These are phyloP conservation scores for Neocrepidodera transversa DNA, from an alignment of 2,888 invertebrate species.

Conservation along the genomic window DNA sequence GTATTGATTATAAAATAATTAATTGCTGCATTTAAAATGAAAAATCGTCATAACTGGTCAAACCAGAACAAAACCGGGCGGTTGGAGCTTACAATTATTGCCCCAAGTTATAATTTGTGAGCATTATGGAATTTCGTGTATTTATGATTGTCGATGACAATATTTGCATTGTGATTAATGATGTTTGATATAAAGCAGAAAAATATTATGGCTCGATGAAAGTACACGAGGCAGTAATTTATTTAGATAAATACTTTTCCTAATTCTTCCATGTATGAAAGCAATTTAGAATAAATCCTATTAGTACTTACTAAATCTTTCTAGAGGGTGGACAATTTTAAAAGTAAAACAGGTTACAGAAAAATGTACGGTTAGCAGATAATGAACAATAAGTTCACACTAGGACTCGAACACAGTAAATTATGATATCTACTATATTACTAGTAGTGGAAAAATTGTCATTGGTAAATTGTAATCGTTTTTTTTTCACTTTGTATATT, in stretches of 20 bases:
- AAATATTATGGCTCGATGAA: neutral
- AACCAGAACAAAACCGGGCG: slow-evolving; percentile 10
- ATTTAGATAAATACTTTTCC: neutral
- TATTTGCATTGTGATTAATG: slow-evolving; percentile 20
- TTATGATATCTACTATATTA: too few species aligned
- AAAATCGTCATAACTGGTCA: slow-evolving; percentile 25
- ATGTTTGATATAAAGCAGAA: neutral
- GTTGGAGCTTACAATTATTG: slow-evolving; percentile 20
- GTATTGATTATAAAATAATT: slow-evolving; percentile 15
- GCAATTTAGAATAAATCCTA: neutral
- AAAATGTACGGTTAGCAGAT: too few species aligned
- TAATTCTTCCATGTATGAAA: neutral
- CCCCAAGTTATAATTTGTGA: slow-evolving; percentile 27
- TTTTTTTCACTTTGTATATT: too few species aligned
- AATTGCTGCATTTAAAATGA: slow-evolving; percentile 21
- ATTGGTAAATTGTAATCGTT: too few species aligned
- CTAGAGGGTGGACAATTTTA: too few species aligned
- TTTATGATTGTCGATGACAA: slow-evolving; percentile 17
- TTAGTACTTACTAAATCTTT: neutral
- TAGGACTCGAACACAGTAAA: too few species aligned
- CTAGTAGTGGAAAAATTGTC: too few species aligned
- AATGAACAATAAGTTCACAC: too few species aligned
- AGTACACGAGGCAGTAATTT: slow-evolving; percentile 1
- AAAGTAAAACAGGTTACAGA: too few species aligned
- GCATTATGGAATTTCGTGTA: slow-evolving; percentile 23